Evolutionary conservation across 2,113 vertebrate genomes (phyloP), one percentile per base, ranked within the genome.

Genomic region (Sinocyclocheilus rhinocerous): DNA sequence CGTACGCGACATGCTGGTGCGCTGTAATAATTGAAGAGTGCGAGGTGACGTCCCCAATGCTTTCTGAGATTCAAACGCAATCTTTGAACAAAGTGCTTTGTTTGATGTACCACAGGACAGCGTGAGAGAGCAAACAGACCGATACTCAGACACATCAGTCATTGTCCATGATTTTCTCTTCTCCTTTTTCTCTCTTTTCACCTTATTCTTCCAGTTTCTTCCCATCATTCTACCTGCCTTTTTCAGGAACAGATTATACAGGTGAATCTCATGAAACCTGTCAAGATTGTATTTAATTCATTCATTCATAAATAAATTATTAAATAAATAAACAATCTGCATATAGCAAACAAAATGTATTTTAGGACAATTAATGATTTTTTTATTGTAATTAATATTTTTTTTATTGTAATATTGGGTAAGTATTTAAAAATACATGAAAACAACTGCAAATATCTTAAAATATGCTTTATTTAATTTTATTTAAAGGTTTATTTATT

Each of bases 71-170:
- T 52, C 24, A 85, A 76, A 48, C 22, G 67, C 55, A 89, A 85
- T 88, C 85, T 87, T 85, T 85, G 61, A 90, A 86, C 52, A 82
- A 87, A 89, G 70, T 87, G 88, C 88, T 86, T 86, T 42, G 65
- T 70, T 85, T 82, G 39, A 59, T 76, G 45, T 75, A 12, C 39
- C 20, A 29, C 73, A 57, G 78, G 81, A 65, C 61, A 48, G 69
- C 87, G 77, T 86, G 81, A 73, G 70, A 73, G 70, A 73, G 70
- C 70, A 72, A 72, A 72, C 33, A 42, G 18, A 73, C 9, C 10
- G 20, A 73, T 39, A 73, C n/a, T 73, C 69, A 42, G 18, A 72
- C 18, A 22, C 69, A 4, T 72, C 33, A 42, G 69, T 45, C 36
- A 73, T 45, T n/a, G 18, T n/a, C 20, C 70, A 72, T 42, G 36